Conservation (phyloP, 1,140 invertebrate genomes). For the Drosophila prosaltans region DNA sequence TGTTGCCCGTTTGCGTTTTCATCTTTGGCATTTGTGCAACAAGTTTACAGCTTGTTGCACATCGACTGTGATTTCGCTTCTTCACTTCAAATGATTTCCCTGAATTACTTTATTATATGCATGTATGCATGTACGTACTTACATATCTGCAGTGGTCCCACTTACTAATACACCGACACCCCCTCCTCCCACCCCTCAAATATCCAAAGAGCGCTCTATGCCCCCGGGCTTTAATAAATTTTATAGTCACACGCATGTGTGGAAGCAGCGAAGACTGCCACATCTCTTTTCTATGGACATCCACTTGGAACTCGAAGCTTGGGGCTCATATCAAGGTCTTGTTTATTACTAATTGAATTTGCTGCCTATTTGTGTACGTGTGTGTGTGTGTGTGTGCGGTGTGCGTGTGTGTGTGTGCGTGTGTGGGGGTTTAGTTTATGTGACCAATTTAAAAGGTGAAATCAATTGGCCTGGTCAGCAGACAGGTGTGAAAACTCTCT, state of each 20-base stretch:
- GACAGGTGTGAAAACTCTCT: slow-evolving; percentile 72
- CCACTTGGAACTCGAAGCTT: background rate
- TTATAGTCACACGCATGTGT: slow-evolving; percentile 72
- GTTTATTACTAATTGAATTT: slow-evolving; percentile 81
- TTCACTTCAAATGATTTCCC: slow-evolving; percentile 69
- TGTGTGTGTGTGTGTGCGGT: background rate
- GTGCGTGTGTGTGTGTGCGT: background rate
- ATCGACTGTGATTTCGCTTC: slow-evolving; percentile 62
- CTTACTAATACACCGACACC: background rate
- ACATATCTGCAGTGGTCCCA: background rate
- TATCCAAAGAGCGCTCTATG: slow-evolving; percentile 30
- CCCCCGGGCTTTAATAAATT: slow-evolving; percentile 79
- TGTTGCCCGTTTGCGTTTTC: slow-evolving; percentile 42
- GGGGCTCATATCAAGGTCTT: slow-evolving; percentile 63
- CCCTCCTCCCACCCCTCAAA: background rate
- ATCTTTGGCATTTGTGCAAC: slow-evolving; percentile 64
- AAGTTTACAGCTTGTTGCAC: slow-evolving; percentile 79
- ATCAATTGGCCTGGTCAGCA: slow-evolving; percentile 43
- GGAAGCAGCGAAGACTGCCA: background rate
- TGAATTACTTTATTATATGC: slow-evolving; percentile 73
- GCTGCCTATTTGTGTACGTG: slow-evolving; percentile 24
- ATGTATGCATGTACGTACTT: background rate
- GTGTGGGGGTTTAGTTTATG: slow-evolving; percentile 20
- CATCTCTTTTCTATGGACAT: background rate
- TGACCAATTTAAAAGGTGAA: slow-evolving; percentile 45